phyloP scores from a whole-genome alignment of 2,888 invertebrate genomes.

The Orthosia cruda region DNA sequence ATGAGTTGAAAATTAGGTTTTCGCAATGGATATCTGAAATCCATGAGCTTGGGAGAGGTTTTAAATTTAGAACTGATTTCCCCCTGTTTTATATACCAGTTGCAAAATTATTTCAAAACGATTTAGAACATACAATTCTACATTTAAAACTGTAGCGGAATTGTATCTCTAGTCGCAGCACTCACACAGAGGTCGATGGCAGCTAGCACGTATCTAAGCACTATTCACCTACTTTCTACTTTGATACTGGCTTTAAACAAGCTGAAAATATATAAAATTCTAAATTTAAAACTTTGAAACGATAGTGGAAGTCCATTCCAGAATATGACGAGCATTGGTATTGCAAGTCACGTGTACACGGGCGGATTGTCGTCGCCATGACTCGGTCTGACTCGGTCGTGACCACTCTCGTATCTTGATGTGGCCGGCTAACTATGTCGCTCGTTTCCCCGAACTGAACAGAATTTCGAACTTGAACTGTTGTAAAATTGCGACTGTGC shows the following conservation, averaged over 20 bases:
- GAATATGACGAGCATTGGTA: slow-evolving; percentile 46
- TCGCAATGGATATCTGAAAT: neutral
- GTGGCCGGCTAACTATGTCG: slow-evolving; percentile 34
- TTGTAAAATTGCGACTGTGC: neutral
- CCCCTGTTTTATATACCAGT: neutral
- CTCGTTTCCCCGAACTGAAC: slow-evolving; percentile 41
- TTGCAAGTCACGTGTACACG: slow-evolving; percentile 67
- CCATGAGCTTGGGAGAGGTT: neutral
- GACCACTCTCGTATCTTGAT: slow-evolving; percentile 73
- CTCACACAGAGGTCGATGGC: slow-evolving; percentile 48
- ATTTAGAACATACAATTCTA: neutral
- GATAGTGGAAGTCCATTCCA: slow-evolving; percentile 22
- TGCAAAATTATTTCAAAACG: neutral
- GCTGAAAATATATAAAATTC: slow-evolving; percentile 22
- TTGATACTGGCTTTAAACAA: slow-evolving; percentile 21
- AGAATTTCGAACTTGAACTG: slow-evolving; percentile 22
- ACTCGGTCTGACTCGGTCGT: slow-evolving; percentile 73
- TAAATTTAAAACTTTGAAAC: slow-evolving; percentile 26
- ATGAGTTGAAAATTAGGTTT: neutral
- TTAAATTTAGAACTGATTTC: neutral
- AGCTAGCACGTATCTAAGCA: slow-evolving; percentile 39
- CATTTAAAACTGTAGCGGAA: slow-evolving; percentile 22
- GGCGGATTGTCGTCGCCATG: slow-evolving; percentile 69
- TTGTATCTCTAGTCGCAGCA: slow-evolving; percentile 25
- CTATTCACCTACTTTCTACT: slow-evolving; percentile 49